phyloP scores from a whole-genome alignment of 2,888 invertebrate genomes.

The Pycnomerus fuliginosus region DNA sequence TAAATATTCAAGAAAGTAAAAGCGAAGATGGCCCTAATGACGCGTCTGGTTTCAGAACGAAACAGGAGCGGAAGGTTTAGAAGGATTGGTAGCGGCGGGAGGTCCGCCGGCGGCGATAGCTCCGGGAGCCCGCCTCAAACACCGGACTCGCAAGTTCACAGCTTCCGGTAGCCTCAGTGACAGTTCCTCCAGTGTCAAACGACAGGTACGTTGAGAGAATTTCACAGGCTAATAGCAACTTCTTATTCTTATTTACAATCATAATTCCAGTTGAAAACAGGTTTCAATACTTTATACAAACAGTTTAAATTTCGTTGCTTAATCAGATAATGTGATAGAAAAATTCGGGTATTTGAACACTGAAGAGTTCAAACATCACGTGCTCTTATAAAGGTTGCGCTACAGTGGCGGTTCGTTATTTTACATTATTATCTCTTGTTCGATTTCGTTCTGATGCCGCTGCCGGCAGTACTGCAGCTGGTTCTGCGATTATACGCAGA shows the following conservation, averaged over 20 bases:
- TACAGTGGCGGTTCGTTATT: no score
- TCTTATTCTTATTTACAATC: constrained; percentile 31
- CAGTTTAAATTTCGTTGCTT: constrained; percentile 31
- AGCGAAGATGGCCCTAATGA: no score
- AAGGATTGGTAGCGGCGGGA: constrained; percentile 51
- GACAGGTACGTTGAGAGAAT: constrained; percentile 50
- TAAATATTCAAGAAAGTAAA: no score
- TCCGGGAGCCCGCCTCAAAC: constrained; percentile 53
- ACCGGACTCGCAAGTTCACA: constrained; percentile 49
- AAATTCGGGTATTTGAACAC: constrained; percentile 31
- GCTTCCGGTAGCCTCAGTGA: constrained; percentile 53
- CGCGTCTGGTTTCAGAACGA: constrained; percentile 41
- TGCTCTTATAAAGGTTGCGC: no score
- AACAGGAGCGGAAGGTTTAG: constrained; percentile 52
- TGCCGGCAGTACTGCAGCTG: no score
- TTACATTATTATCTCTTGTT: no score
- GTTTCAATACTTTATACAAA: constrained; percentile 30
- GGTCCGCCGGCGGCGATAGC: constrained; percentile 38
- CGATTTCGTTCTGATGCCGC: no score
- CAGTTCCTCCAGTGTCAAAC: constrained; percentile 54
- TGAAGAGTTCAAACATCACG: no score
- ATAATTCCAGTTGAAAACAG: constrained; percentile 35
- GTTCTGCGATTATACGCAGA: no score
- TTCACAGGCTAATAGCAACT: constrained; percentile 30
- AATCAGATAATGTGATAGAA: constrained; percentile 34